These are phyloP conservation scores for Cyprinodon diabolis DNA, from an alignment of 2,797 vertebrate genomes.

Conservation along the genomic window DNA sequence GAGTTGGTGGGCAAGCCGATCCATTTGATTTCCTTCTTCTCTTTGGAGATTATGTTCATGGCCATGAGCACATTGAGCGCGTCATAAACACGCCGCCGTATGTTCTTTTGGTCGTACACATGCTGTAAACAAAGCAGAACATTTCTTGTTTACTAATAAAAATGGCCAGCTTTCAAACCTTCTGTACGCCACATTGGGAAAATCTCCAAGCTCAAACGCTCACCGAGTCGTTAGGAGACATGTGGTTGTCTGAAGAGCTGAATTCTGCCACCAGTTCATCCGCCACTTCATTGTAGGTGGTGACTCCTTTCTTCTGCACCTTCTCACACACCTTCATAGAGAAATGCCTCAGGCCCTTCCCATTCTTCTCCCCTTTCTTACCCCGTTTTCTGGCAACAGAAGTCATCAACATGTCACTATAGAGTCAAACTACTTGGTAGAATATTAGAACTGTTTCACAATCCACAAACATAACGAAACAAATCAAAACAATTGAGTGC, in stretches of 20 bases:
- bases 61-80: slow-evolving; percentile 99
- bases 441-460: background rate
- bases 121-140: slow-evolving; percentile 71
- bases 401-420: background rate
- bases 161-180: background rate
- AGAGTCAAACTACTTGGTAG: background rate
- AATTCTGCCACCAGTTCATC: slow-evolving; percentile 98
- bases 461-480: background rate
- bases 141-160: background rate
- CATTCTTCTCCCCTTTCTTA: slow-evolving; percentile 98
- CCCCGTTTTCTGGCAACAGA: slow-evolving; percentile 85
- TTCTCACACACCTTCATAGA: slow-evolving; percentile 99
- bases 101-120: slow-evolving; percentile 99
- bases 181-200: background rate
- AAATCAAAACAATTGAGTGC: background rate
- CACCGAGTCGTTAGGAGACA: slow-evolving; percentile 95
- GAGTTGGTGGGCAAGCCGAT: slow-evolving; percentile 99
- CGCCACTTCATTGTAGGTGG: slow-evolving; percentile 98
- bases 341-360: slow-evolving; percentile 97
- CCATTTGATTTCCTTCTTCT: slow-evolving; percentile 99
- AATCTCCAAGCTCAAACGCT: slow-evolving; percentile 56
- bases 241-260: slow-evolving; percentile 95
- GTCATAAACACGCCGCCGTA: slow-evolving; percentile 96
- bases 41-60: slow-evolving; percentile 99
- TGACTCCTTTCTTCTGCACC: slow-evolving; percentile 98